phyloP scores from a whole-genome alignment of 2,113 vertebrate species.

The Cheilinus undulatus region DNA sequence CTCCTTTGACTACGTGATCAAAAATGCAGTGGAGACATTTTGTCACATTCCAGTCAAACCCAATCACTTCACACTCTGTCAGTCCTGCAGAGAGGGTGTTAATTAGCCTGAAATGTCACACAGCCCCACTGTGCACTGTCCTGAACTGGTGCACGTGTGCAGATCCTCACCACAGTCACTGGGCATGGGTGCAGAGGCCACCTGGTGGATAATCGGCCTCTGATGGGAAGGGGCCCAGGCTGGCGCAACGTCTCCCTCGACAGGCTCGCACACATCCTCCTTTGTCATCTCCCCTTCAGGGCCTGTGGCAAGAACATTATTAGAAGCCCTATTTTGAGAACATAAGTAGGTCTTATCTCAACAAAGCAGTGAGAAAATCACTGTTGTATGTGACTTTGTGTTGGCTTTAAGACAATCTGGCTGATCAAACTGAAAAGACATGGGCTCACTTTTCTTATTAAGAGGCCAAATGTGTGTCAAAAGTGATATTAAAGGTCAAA shows the following conservation, averaged over 20 bases:
- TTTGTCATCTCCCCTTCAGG: constrained; percentile 84
- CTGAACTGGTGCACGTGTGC: background rate
- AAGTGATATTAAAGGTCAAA: background rate
- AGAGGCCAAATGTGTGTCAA: background rate
- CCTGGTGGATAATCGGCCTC: constrained; percentile 88
- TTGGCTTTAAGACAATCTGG: constrained; percentile 16
- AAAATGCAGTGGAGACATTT: background rate
- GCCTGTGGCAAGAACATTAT: constrained; percentile 58
- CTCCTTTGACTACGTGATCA: background rate
- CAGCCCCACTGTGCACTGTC: background rate
- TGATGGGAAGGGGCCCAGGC: constrained; percentile 76
- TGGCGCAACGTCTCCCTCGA: constrained; percentile 82
- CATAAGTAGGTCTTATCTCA: constrained; percentile 59
- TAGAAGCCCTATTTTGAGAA: constrained; percentile 67
- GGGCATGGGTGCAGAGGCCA: constrained; percentile 96
- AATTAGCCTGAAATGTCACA: constrained; percentile 15
- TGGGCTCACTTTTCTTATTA: background rate
- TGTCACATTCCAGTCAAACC: background rate
- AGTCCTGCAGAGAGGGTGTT: background rate
- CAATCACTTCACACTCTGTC: background rate
- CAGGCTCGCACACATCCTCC: constrained; percentile 80
- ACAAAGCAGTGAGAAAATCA: background rate
- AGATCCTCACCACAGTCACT: constrained; percentile 90
- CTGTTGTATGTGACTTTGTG: background rate
- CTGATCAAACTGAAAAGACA: background rate